phyloP scores from a whole-genome alignment of 2,113 vertebrate genomes.

The Nycticebus coucang region DNA sequence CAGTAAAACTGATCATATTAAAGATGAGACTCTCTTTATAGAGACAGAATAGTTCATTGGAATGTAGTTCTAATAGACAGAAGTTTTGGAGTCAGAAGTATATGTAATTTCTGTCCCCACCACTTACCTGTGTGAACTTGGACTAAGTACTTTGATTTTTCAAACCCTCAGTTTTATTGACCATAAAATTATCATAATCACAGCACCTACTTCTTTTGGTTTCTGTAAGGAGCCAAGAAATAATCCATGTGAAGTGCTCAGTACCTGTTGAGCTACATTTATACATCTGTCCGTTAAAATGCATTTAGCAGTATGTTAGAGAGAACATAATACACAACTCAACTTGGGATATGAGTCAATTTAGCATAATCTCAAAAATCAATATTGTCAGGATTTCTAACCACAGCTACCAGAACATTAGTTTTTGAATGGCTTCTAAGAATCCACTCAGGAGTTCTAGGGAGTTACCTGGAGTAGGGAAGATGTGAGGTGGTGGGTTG shows the following conservation, averaged over 20 bases:
- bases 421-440: not conserved
- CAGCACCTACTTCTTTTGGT: not conserved
- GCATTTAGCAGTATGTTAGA: not conserved
- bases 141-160: conserved; percentile 9
- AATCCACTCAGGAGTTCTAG: not conserved
- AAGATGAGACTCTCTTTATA: not conserved
- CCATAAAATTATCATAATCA: not conserved
- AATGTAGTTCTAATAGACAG: not conserved
- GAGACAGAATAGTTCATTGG: not conserved
- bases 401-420: not conserved
- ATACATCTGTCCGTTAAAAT: not conserved
- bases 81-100: not conserved
- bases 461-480: not conserved
- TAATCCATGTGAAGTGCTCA: not conserved
- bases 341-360: not conserved
- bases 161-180: not conserved
- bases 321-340: not conserved
- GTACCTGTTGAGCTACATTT: not conserved
- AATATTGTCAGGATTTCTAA: not conserved
- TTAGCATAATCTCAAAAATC: not conserved
- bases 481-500: not conserved
- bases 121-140: not conserved
- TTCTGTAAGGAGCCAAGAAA: not conserved
- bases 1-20: not conserved
- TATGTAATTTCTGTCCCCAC: not conserved